These are phyloP conservation scores for Motacilla alba DNA, from an alignment of 2,113 vertebrate species.

Conservation along the genomic window DNA sequence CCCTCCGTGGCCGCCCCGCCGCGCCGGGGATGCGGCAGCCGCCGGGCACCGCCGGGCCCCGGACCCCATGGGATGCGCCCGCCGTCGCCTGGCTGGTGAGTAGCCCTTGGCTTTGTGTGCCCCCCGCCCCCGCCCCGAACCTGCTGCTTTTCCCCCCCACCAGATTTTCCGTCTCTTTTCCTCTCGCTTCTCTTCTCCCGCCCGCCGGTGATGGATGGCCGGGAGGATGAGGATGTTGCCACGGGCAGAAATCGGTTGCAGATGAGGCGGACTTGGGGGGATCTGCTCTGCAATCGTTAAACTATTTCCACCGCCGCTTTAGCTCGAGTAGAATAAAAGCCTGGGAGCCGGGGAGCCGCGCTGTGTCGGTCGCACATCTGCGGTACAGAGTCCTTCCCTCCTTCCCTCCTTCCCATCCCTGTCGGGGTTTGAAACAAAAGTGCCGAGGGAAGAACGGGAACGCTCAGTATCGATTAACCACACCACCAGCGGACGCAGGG, in stretches of 20 bases:
- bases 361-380: neutral
- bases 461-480: neutral
- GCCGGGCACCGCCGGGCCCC: constrained; percentile 31
- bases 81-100: constrained; percentile 31
- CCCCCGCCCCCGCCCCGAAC: neutral
- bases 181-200: neutral
- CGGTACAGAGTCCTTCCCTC: neutral
- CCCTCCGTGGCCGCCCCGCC: neutral
- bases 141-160: neutral
- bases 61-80: constrained; percentile 24
- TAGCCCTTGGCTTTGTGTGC: neutral
- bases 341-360: neutral
- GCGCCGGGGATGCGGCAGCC: constrained; percentile 35
- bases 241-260: constrained; percentile 27
- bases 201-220: neutral
- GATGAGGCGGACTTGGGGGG: constrained; percentile 1
- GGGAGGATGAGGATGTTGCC: constrained; percentile 28
- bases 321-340: neutral
- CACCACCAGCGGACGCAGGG: neutral
- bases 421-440: neutral
- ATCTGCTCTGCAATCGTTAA: neutral
- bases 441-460: neutral
- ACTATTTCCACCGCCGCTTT: neutral
- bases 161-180: neutral
- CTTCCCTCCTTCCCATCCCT: neutral